Percentiles rank a stretch among this genome's conserved stretches.
These are phyloP conservation scores for Crenuchus spilurus DNA, from an alignment of 2,797 vertebrate genomes.

Conservation along the genomic window DNA sequence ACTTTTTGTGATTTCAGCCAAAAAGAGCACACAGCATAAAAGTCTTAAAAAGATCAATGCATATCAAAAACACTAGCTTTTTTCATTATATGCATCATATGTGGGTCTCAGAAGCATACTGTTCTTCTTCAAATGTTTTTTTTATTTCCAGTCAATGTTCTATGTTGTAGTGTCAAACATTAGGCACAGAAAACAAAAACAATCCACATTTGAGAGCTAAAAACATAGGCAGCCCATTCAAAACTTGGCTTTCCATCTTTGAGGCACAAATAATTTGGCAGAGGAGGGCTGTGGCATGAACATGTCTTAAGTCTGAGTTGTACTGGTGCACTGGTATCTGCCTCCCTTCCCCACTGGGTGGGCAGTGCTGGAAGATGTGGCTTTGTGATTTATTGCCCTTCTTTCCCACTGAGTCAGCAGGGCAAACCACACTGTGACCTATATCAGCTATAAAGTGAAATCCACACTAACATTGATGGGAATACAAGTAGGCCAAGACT, in stretches of 20 bases:
- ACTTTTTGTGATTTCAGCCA: too few relatives aligned
- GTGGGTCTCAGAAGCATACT: background rate
- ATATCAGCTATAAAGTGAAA: slow-evolving; percentile 50
- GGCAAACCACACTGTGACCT: slow-evolving; percentile 49
- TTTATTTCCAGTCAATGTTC: slow-evolving; percentile 14
- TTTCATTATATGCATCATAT: too few relatives aligned
- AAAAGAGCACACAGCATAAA: too few relatives aligned
- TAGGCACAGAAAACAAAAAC: slow-evolving; percentile 19
- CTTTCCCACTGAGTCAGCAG: slow-evolving; percentile 58
- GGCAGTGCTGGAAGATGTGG: slow-evolving; percentile 49
- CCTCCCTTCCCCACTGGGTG: slow-evolving; percentile 44
- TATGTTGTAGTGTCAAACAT: slow-evolving; percentile 20
- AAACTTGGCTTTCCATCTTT: slow-evolving; percentile 43
- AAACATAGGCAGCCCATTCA: slow-evolving; percentile 30
- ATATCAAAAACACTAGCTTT: too few relatives aligned
- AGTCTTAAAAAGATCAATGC: too few relatives aligned
- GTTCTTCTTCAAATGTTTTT: background rate
- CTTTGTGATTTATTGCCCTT: slow-evolving; percentile 52
- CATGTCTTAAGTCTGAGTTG: slow-evolving; percentile 24
- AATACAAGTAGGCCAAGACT: slow-evolving; percentile 47
- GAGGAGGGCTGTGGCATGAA: slow-evolving; percentile 19
- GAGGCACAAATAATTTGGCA: slow-evolving; percentile 35
- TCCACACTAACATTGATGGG: slow-evolving; percentile 43
- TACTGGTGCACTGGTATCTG: slow-evolving; percentile 35
- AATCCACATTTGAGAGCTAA: slow-evolving; percentile 19